Evolutionary conservation across 2,888 invertebrate genomes (phyloP), one percentile per base, ranked within the genome.

Genomic region (Mylabris sibirica): DNA sequence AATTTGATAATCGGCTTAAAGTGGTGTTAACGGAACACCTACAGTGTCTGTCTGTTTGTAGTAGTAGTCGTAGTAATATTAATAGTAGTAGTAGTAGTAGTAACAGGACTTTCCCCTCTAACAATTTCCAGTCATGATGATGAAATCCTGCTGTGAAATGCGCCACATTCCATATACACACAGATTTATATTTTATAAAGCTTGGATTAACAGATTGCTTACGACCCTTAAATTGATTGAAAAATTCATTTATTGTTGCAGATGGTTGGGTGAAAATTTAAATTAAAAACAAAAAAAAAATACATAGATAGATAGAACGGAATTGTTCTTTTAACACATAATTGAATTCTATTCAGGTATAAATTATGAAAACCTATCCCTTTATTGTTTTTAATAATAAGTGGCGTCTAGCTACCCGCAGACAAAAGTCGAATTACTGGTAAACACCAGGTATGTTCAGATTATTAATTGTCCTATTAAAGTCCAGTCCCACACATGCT

Each of bases 131-230:
- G 63, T 53, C 69, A 63, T 68, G 68, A 69, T 68, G 60, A 60
- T 59, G 65, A 76, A 78, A 78, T 78, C 79, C 79, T 73, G 78
- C 79, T 80, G 78, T 73, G 78, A 79, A 77, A 77, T 75, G 77
- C 79, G 79, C 79, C 80, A 78, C 80, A 80, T 81, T 81, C 81
- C 80, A 78, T 78, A 79, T 76, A 57, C 57, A 14, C 69, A 77
- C 80, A 78, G 79, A 80, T 80, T 80, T 80, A 79, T 79, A 80
- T 79, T 79, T 79, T 79, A 78, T 79, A 78, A 79, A 78, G 79
- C 49, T 11, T 70, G 79, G 79, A 79, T 80, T 80, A 80, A 74
- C 76, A 78, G 79, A 80, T 80, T 79, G 77, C 77, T 77, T 75
- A 77, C 73, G 76, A 77, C 57, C 57, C 69, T 72, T 73, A 77